Evolutionary conservation across 2,797 vertebrate genomes (phyloP), one percentile per base, ranked within the genome.

Genomic region (Lateolabrax maculatus): DNA sequence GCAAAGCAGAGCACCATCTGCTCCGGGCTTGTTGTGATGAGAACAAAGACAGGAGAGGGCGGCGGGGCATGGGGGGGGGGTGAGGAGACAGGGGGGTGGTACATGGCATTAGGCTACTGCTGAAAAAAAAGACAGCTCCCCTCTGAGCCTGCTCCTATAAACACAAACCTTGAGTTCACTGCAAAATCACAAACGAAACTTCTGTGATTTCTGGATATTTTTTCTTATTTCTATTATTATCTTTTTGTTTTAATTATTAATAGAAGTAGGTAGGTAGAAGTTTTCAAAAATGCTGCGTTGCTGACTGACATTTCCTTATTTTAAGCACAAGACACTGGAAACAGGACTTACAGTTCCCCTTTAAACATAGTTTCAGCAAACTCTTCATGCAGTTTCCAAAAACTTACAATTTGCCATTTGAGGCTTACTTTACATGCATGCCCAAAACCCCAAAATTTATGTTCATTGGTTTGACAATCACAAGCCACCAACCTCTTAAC

Each of bases 1-100:
- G 93, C 93, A 83, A 83, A 91, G 92, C 93, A 89, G 87, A 90
- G 88, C 93, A 86, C 95, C 95, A 96, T 96, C 95, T 96, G 95
- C 94, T 96, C 93, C 58, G 71, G 90, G 88, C 84, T 92, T 93
- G 94, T 93, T 93, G 91, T 93, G 94, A 91, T 92, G 92, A 91
- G 94, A 96, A 96, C 95, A 95, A 96, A 95, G 94, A 91, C 92
- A 90, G 91, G 82, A 79, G 86, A 83, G 84, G 89, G 90, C 82
- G 87, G 88, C 48, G 87, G 84, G 83, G 88, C 69, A 79, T 65
- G 79, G 85, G 89, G 86, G 74, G 9, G 63, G 61, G 71, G 52
- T 46, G 53, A 48, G 13, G 46, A 53, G 34, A 56, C 61, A 75
- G 37, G 34, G 70, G 74, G 79, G 49, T 18, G 46, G 43, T 31